Conservation (phyloP, 2,113 vertebrate genomes). For the Pangasianodon hypophthalmus region DNA sequence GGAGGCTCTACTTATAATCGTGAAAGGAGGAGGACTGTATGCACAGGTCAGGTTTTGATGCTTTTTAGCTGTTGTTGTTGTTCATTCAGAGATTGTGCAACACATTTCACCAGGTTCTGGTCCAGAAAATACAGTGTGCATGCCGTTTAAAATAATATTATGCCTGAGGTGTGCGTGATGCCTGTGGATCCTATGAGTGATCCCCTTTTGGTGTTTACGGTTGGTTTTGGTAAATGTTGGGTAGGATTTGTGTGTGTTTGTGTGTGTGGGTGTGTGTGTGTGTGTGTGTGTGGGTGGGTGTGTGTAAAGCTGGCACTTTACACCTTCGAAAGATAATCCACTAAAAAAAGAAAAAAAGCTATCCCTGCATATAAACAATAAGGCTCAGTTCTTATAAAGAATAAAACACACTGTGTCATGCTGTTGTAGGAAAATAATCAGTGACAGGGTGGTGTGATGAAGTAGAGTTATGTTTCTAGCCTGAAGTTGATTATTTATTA, state of each 20-base stretch:
- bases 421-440: not conserved
- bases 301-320: not conserved
- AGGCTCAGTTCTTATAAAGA: not conserved
- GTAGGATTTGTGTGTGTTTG: not conserved
- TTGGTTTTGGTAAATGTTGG: not conserved
- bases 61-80: conserved; percentile 44
- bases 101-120: conserved; percentile 31
- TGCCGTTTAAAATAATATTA: not conserved
- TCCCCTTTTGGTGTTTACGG: not conserved
- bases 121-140: not conserved
- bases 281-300: too few species aligned
- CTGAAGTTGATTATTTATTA: not conserved
- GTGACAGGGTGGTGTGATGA: too few species aligned
- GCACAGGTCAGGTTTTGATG: not conserved
- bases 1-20: not conserved
- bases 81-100: conserved; percentile 62
- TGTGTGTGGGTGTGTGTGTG: too few species aligned
- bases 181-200: not conserved
- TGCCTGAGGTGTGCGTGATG: not conserved
- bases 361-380: not conserved
- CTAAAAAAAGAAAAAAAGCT: too few species aligned
- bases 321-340: not conserved
- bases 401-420: not conserved
- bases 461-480: too few species aligned
- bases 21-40: not conserved